Evolutionary conservation across 1,140 invertebrate genomes (phyloP).

Genomic region (Bombus impatiens): DNA sequence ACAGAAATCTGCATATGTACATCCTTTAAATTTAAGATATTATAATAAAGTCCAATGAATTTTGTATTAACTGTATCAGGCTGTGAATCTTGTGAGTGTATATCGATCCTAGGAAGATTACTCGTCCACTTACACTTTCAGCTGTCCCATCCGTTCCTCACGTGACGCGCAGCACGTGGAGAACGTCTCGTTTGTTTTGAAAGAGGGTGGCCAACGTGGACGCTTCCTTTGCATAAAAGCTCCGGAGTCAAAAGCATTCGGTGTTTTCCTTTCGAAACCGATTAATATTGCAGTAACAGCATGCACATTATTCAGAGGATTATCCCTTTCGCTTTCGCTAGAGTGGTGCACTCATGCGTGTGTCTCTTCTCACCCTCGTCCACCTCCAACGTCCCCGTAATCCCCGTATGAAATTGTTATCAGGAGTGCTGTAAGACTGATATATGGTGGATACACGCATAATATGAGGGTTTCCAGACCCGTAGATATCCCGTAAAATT

Average conservation of each 20-base stretch:
- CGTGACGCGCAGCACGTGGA: not conserved
- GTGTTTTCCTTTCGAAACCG: constrained; percentile 59
- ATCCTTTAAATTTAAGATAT: too few relatives aligned
- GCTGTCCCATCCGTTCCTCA: not conserved
- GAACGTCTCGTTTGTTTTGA: too few relatives aligned
- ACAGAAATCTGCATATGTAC: too few relatives aligned
- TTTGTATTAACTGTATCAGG: too few relatives aligned
- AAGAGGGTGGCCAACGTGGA: not conserved
- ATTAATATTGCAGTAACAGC: constrained; percentile 75
- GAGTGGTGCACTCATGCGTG: constrained; percentile 47
- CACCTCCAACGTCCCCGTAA: constrained; percentile 57
- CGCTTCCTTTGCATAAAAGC: constrained; percentile 33
- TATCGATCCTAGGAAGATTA: not conserved
- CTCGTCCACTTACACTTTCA: not conserved
- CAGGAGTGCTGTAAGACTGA: constrained; percentile 73
- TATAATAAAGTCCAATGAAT: too few relatives aligned
- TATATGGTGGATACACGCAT: constrained; percentile 68
- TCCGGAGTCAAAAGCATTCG: constrained; percentile 36
- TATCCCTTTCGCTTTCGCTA: constrained; percentile 71
- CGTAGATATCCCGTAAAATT: constrained; percentile 47
- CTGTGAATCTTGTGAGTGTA: too few relatives aligned
- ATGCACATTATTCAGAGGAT: constrained; percentile 74
- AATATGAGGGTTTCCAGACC: constrained; percentile 43
- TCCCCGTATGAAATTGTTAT: constrained; percentile 76
- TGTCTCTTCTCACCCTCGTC: constrained; percentile 29